Evolutionary conservation across 2,797 vertebrate species (phyloP), one percentile per base, ranked within the genome.

Genomic region (Crocodylus rhombifer): DNA sequence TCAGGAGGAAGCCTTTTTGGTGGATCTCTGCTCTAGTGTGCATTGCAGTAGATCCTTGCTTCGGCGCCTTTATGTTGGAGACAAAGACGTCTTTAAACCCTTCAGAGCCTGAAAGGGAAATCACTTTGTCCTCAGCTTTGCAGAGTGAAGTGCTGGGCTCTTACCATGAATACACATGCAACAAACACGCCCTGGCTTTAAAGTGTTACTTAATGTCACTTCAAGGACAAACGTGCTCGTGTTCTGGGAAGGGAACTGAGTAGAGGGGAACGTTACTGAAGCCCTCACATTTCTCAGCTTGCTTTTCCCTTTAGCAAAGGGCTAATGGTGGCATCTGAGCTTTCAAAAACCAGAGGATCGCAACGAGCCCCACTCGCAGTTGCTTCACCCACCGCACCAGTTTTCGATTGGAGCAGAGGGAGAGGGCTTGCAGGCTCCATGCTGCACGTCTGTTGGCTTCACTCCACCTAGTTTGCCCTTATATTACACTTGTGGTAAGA

Each of bases 21-120:
- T 51, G 61, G 61, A 62, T 36, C 33, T 64, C 74, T 77, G 86
- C 36, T 26, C 5, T n/a, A 64, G 21, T 5, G 30, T 26, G 7
- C 21, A 51, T n/a, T 42, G 28, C 5, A 1, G 0, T 57, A 25
- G 5, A 64, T 51, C 62, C 51, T 65, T 1, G 0, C 61, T 74
- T 93, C 23, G 71, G 7, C 42, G 21, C 23, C 55, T 64, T 81
- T 57, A 23, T 26, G 16, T n/a, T 21, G 16, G 67, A 77, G 61
- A 17, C 55, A n/a, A 69, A 88, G 42, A 67, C 78, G 76, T 30
- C 28, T 55, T 73, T 71, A 55, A 77, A 74, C 20, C 14, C 30
- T 88, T 57, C 26, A 26, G 18, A 51, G 58, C 83, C 84, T 83
- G 11, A 23, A n/a, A 51, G 26, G 65, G 64, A 87, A 91, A 80